Conservation (phyloP, 2,888 invertebrate genomes). For the Drosophila parthenogenetica region DNA sequence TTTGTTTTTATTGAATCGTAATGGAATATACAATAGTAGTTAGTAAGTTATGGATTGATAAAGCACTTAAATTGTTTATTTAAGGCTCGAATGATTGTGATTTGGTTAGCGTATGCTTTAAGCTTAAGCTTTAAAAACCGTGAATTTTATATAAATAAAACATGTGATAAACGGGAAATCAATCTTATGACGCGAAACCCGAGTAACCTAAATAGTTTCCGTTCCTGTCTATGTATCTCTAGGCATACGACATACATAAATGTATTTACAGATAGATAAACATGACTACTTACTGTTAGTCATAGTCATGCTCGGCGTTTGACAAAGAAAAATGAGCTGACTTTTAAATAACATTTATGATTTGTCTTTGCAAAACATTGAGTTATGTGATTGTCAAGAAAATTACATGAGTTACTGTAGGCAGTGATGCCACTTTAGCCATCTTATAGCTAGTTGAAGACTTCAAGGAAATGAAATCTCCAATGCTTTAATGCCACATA, state of each 20-base stretch:
- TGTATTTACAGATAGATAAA: neutral
- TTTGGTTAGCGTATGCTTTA: slow-evolving; percentile 15
- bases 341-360: neutral
- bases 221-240: neutral
- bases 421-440: no score
- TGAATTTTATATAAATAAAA: neutral
- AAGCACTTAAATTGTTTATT: slow-evolving; percentile 20
- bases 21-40: slow-evolving; percentile 9
- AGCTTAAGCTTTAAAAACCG: neutral
- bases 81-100: slow-evolving; percentile 13
- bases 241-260: neutral
- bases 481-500: no score
- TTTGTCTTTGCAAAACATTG: neutral
- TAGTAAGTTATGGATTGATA: slow-evolving; percentile 14
- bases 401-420: no score
- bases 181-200: slow-evolving; percentile 1
- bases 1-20: slow-evolving; percentile 8
- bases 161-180: slow-evolving; percentile 6
- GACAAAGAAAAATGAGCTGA: neutral
- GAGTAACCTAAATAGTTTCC: neutral
- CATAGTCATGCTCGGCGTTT: neutral
- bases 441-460: no score
- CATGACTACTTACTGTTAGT: neutral
- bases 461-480: no score
- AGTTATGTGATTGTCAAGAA: neutral